phyloP scores from a whole-genome alignment of 2,113 vertebrate species.

The Oryctolagus cuniculus region DNA sequence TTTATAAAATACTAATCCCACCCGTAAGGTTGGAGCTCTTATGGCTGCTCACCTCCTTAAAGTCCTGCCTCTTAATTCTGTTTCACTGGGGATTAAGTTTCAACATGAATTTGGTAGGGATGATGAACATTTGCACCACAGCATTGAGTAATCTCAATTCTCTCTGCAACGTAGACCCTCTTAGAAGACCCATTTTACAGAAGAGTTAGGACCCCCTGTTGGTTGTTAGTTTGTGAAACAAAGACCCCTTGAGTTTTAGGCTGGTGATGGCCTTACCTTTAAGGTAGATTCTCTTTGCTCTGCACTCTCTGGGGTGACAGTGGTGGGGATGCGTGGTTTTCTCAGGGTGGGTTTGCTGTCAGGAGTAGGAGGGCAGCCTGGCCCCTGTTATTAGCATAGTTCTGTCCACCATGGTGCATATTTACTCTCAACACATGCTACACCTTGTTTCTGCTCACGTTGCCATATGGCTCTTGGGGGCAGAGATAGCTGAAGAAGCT shows the following conservation, averaged over 20 bases:
- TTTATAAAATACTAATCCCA: neutral
- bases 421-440: constrained; percentile 12
- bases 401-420: neutral
- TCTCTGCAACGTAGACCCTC: neutral
- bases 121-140: neutral
- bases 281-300: constrained; percentile 28
- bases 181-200: neutral
- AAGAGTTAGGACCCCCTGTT: neutral
- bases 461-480: neutral
- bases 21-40: no score
- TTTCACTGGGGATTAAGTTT: neutral
- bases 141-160: neutral
- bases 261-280: no score
- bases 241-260: constrained; percentile 8
- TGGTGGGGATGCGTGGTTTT: neutral
- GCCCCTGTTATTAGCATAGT: neutral
- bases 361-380: neutral
- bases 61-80: neutral
- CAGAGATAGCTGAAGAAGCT: neutral
- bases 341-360: neutral
- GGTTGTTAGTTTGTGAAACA: constrained; percentile 35
- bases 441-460: constrained; percentile 10
- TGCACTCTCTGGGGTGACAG: neutral
- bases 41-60: no score
- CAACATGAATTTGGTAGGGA: neutral